Evolutionary conservation across 35 echinoderm and acorn worm genomes (phyloP).

Genomic region (Anneissia japonica): DNA sequence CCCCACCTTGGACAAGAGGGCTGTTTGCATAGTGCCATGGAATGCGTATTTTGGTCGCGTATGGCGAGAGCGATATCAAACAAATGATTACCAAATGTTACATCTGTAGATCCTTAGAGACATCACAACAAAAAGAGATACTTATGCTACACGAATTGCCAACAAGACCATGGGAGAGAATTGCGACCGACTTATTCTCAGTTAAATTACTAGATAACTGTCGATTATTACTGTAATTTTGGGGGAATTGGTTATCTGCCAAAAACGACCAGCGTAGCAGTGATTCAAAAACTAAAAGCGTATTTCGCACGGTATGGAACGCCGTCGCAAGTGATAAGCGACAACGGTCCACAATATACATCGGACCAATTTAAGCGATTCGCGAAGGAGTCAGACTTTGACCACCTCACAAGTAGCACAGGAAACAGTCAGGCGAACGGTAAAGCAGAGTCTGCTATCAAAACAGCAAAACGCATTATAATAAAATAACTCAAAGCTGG

Average conservation of each 20-base stretch:
- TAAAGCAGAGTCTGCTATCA: not conserved
- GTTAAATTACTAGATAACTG: not conserved
- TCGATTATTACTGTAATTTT: not conserved
- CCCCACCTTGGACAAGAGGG: too few species aligned
- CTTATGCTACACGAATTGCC: not conserved
- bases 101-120: not conserved
- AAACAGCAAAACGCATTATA: not conserved
- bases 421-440: not conserved
- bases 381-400: not conserved
- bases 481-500: not conserved
- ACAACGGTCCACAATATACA: conserved; percentile 9
- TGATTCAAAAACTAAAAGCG: not conserved
- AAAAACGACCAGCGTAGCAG: not conserved
- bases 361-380: not conserved
- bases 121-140: not conserved
- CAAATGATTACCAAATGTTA: not conserved
- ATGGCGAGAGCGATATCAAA: not conserved
- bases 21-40: too few species aligned
- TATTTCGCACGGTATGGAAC: conserved; percentile 2
- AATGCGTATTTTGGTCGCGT: not conserved
- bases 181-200: not conserved
- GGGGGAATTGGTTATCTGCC: not conserved
- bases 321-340: not conserved
- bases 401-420: not conserved
- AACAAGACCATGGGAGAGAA: not conserved